phyloP scores from a whole-genome alignment of 2,797 vertebrate genomes.

The Gypaetus barbatus region DNA sequence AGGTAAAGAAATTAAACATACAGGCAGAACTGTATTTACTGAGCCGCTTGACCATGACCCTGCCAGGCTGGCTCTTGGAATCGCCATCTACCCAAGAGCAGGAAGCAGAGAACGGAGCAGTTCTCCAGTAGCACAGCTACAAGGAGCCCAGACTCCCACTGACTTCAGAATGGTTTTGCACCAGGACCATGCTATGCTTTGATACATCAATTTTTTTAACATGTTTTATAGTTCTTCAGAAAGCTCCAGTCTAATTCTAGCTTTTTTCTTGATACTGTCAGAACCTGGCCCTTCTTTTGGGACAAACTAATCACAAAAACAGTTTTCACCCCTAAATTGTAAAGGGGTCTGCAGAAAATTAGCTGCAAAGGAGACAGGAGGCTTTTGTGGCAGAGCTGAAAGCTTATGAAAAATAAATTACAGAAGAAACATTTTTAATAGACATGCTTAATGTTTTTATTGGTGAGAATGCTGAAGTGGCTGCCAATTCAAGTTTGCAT shows the following conservation, averaged over 20 bases:
- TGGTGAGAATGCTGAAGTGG: conserved; percentile 29
- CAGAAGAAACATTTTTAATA: conserved; percentile 58
- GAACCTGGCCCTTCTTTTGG: background rate
- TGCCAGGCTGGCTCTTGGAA: too few species aligned
- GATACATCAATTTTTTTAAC: background rate
- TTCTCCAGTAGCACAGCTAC: background rate
- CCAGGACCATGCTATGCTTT: background rate
- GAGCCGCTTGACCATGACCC: rapidly evolving
- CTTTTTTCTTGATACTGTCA: background rate
- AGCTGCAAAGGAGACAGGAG: background rate
- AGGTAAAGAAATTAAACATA: background rate
- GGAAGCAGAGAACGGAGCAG: background rate
- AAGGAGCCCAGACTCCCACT: background rate
- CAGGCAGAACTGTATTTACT: rapidly evolving
- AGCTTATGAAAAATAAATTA: conserved; percentile 52
- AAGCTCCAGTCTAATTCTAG: background rate
- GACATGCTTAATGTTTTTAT: conserved; percentile 53
- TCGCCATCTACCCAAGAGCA: background rate
- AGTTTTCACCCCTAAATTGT: background rate
- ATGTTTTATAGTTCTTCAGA: background rate
- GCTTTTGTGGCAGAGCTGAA: conserved; percentile 37
- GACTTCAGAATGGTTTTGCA: background rate
- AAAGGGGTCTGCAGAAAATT: background rate
- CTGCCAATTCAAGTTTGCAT: conserved; percentile 56
- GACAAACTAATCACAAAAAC: background rate